Base-by-base conservation (phyloP, 2,113 vertebrate species). In the Eubucco bourcierii region DNA sequence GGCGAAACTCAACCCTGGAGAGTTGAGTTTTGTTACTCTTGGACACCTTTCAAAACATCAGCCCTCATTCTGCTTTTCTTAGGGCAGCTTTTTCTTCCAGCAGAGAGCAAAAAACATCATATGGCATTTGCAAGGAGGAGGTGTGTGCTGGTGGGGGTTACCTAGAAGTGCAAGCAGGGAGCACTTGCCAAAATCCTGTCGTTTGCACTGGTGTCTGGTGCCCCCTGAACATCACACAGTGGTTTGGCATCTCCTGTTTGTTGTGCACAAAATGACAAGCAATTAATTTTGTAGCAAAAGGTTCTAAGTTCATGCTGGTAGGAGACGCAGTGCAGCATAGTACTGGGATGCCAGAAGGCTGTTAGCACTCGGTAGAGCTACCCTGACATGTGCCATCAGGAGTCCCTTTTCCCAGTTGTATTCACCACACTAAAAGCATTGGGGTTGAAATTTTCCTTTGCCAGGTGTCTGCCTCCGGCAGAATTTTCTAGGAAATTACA, bases 1-100 rank as follows among this genome's bases (percentile, higher is more conserved):
- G 97, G 97, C 95, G 37, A 95, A 96, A 93, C 97, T 97, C 91
- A 90, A 47, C 96, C 90, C 97, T 97, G 94, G 95, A 97, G 95
- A 96, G 67, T 90, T 94, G 90, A 90, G 90, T 91, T 96, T 96
- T 98, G 97, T 98, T 98, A 96, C 95, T 97, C 93, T 98, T 98
- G 98, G 98, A 98, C 82, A 92, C 88, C 89, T 97, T 97, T 98
- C 98, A 98, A 97, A 97, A 96, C 93, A 95, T 87, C 82, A 95
- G 96, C 82, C 84, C 56, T 88, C 93, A 96, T 95, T 97, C 94
- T 93, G 94, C 94, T 96, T 97, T 96, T 88, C 95, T 95, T 94
- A 74, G 84, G 70, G 95, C 46, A 90, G 90, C 44, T 93, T 96
- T 97, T 96, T 91, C 84, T 93, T 96, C 96, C 95, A 96, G 91